Base-by-base conservation (phyloP, 2,888 invertebrate genomes). In the Amphimallon solstitiale region DNA sequence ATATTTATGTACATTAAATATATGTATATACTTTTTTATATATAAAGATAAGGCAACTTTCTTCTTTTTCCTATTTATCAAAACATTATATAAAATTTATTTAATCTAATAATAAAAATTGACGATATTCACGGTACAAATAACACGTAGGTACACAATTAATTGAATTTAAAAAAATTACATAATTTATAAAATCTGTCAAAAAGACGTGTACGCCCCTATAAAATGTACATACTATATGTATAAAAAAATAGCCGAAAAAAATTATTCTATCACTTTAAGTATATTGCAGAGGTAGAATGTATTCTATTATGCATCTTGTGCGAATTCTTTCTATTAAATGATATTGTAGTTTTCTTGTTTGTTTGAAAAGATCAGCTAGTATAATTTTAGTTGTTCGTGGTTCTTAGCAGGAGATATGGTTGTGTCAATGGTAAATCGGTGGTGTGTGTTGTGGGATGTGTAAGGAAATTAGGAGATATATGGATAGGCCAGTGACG, bases 341-440 rank as follows among this genome's bases (percentile, higher is more conserved):
- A 5, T 43, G 14, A 7, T 14, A 7, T 14, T 43, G 12, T n/a
- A 43, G 12, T 43, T 9, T n/a, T 43, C 12, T 15, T 5, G 40
- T 9, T n/a, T n/a, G n/a, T n/a, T n/a, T n/a, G n/a, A n/a, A n/a
- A n/a, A n/a, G n/a, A n/a, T n/a, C n/a, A n/a, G n/a, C n/a, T n/a
- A n/a, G n/a, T 17, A 38, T 54, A 10, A 6, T 15, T 38, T 23
- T 37, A 49, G 60, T 66, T 67, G 68, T 54, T 34, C 19, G 68
- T 62, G 51, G 66, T 65, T 52, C 66, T 56, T 63, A 70, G 65
- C 38, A 61, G 64, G 63, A 83, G 81, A 83, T 83, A 81, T 79
- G 84, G 82, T 77, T 81, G 79, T 80, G 82, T 78, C n/a, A 80
- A 82, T 81, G 81, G 83, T 72, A 48, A 76, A 83, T 81, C 80